Percentiles rank a stretch among this genome's conserved stretches.
Conservation (phyloP, 2,797 vertebrate genomes). For the Jordanella pulchra region DNA sequence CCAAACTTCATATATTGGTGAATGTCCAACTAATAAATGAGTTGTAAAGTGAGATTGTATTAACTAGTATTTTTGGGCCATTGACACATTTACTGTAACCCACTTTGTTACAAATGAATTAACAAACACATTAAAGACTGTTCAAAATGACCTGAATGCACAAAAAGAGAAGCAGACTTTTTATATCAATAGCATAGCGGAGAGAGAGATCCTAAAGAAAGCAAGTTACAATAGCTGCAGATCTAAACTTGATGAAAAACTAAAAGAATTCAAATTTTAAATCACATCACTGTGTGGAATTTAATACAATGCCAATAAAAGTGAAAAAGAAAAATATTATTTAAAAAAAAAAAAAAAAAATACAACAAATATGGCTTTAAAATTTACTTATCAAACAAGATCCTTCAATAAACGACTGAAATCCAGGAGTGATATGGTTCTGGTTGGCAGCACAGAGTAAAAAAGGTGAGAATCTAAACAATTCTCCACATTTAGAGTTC, state of each 20-base stretch:
- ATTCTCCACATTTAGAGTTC: no score
- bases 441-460: no score
- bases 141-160: neutral
- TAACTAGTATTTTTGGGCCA: neutral
- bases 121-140: neutral
- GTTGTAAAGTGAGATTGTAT: neutral
- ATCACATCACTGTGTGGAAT: no score
- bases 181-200: neutral
- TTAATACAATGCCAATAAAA: no score
- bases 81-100: slow-evolving; percentile 9
- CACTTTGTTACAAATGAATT: neutral
- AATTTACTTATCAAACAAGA: neutral
- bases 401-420: no score
- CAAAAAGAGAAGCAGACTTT: neutral
- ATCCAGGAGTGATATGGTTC: no score
- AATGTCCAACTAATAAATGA: neutral
- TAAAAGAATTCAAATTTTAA: neutral
- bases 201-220: neutral
- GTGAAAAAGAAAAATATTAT: no score
- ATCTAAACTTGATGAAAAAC: neutral
- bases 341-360: no score
- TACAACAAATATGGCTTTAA: neutral
- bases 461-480: no score
- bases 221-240: neutral
- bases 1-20: neutral